Evolutionary conservation across 1,140 invertebrate species (phyloP).

Genomic region (Drosophila mayri): DNA sequence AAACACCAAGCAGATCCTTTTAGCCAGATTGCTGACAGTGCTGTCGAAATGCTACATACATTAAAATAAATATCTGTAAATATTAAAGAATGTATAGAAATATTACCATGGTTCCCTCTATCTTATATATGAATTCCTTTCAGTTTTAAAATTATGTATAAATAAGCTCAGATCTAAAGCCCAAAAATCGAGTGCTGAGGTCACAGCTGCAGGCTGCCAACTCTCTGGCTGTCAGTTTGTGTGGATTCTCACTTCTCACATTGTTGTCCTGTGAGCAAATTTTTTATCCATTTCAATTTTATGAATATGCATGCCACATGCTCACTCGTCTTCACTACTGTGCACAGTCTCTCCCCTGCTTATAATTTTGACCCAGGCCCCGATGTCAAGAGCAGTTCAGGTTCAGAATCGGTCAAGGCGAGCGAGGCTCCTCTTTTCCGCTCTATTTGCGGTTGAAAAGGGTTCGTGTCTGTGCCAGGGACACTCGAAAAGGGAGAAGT

Average conservation of each 20-base stretch:
- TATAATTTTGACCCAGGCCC: slow-evolving; percentile 40
- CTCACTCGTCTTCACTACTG: not conserved
- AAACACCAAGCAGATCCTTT: slow-evolving; percentile 42
- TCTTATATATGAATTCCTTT: not conserved
- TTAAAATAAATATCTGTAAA: not conserved
- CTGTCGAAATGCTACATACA: not conserved
- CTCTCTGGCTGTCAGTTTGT: slow-evolving; percentile 41
- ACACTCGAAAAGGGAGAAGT: slow-evolving; percentile 25
- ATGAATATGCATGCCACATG: slow-evolving; percentile 73
- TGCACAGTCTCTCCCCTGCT: slow-evolving; percentile 9
- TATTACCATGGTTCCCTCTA: too few relatives aligned
- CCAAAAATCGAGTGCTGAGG: not conserved
- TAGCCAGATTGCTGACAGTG: slow-evolving; percentile 7
- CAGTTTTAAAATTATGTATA: not conserved
- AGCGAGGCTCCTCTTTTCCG: slow-evolving; percentile 30
- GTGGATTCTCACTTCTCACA: slow-evolving; percentile 64
- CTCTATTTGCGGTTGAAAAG: slow-evolving; percentile 51
- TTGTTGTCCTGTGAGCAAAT: slow-evolving; percentile 40
- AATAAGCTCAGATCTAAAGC: not conserved
- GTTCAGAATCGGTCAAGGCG: slow-evolving; percentile 64
- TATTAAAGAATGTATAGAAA: not conserved
- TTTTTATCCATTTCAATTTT: slow-evolving; percentile 54
- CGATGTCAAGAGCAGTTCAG: slow-evolving; percentile 65
- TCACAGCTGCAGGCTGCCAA: slow-evolving; percentile 18
- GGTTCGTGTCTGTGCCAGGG: slow-evolving; percentile 35